Evolutionary conservation across 2,888 invertebrate genomes (phyloP), one percentile per base, ranked within the genome.

Genomic region (Drosophila vallismaia): DNA sequence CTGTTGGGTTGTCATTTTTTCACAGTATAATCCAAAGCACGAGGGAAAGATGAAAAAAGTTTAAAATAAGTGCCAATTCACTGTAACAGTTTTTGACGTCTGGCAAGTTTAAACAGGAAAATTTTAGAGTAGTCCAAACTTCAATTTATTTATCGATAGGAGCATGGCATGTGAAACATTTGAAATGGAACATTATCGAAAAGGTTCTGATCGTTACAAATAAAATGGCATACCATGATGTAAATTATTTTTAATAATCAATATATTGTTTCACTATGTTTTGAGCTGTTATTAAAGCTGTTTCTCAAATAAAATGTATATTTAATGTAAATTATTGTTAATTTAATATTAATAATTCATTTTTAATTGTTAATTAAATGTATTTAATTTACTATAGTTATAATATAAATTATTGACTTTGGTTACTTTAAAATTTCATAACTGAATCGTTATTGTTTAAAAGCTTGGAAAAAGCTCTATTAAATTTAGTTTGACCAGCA

Each of bases 41-140:
- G 2, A 9, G 4, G 8, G 5, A 24, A 44, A 44, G 19, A 42
- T 12, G 42, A 19, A 1, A 12, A 36, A 36, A n/a, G 36, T 79
- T 73, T 48, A 67, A 29, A 40, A 42, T 12, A 42, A 42, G 40
- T 42, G 40, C 19, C 19, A 19, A 42, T 19, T 42, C 40, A 42
- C 36, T 36, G 36, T 36, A 5, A 42, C 40, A 5, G 38, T 19
- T 42, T 42, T 19, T 14, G 19, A 14, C 8, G 40, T 7, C 19
- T 42, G 40, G 14, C 40, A 42, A 42, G 19, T 3, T 42, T 8
- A 5, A 14, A 42, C 40, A 42, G 9, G 2, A 2, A 8, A 8
- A 9, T 19, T 42, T 36, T 6, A 36, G 40, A 19, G 14, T 19
- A 42, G 40, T 19, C 19, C 19, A 42, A n/a, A 42, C 19, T 42